These are phyloP conservation scores for Megaustenia siamemsis DNA, from an alignment of 2,888 invertebrate genomes.

Conservation along the genomic window DNA sequence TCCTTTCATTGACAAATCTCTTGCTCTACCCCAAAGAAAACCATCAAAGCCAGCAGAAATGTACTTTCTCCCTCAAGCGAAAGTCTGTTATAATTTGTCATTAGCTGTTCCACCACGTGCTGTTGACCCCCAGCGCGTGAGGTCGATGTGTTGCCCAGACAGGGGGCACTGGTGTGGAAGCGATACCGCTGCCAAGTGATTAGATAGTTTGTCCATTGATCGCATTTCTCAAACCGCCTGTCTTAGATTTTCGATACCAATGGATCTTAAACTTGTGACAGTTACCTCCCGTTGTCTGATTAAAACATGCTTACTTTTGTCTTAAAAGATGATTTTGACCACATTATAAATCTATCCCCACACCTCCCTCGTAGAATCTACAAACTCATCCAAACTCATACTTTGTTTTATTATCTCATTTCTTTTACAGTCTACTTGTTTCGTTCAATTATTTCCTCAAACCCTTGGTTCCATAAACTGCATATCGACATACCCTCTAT, in stretches of 20 bases:
- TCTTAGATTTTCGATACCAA: conserved; percentile 25
- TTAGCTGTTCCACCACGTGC: conserved; percentile 19
- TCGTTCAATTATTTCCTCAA: too few species aligned
- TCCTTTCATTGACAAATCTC: not conserved
- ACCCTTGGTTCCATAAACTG: too few species aligned
- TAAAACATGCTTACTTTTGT: too few species aligned
- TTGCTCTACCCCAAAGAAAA: not conserved
- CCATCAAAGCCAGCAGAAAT: not conserved
- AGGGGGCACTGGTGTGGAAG: conserved; percentile 38
- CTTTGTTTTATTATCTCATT: too few species aligned
- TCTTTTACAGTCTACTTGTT: too few species aligned
- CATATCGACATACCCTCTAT: too few species aligned
- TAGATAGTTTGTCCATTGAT: conserved; percentile 39
- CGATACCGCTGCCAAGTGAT: conserved; percentile 34
- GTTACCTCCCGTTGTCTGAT: too few species aligned
- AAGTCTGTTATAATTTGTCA: conserved; percentile 44
- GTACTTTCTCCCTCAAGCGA: conserved; percentile 4
- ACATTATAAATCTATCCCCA: too few species aligned
- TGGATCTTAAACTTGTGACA: too few species aligned
- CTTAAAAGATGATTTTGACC: too few species aligned
- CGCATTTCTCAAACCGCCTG: conserved; percentile 14
- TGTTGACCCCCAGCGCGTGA: conserved; percentile 9
- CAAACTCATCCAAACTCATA: too few species aligned
- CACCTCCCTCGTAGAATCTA: too few species aligned
- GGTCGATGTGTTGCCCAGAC: conserved; percentile 29